A percentile compares a stretch with the other conserved stretches of the same genome.
phyloP scores from a whole-genome alignment of 2,113 vertebrate species.

The Saguinus midas region DNA sequence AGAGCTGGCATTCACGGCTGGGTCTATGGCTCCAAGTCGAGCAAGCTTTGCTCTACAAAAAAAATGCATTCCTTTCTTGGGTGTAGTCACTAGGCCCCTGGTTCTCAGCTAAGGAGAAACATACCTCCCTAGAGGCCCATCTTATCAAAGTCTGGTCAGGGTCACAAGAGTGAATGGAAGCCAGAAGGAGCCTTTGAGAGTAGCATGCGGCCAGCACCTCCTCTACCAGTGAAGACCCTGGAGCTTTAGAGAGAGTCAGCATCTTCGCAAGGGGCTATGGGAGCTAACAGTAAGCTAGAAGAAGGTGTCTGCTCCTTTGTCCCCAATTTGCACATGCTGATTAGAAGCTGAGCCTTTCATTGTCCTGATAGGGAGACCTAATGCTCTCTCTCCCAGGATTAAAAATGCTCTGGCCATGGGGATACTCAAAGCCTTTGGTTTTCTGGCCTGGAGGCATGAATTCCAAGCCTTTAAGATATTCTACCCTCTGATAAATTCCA shows the following conservation, averaged over 20 bases:
- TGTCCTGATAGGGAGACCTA: background rate
- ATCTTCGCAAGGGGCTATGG: background rate
- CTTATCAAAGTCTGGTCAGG: background rate
- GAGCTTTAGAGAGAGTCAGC: background rate
- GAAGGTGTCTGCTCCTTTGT: background rate
- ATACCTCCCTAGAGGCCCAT: background rate
- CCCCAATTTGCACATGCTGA: background rate
- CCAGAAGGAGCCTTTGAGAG: background rate
- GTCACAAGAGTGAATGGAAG: background rate
- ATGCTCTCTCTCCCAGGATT: background rate
- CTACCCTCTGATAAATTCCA: background rate
- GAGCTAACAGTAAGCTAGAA: background rate
- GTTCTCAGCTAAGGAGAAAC: background rate
- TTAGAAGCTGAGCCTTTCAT: background rate
- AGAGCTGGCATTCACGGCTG: background rate
- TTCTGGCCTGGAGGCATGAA: background rate
- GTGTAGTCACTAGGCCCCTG: background rate
- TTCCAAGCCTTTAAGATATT: background rate
- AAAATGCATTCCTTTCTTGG: background rate
- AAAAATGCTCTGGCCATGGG: background rate
- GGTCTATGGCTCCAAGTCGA: too few species aligned
- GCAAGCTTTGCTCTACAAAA: background rate
- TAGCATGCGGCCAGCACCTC: background rate
- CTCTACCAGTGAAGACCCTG: background rate
- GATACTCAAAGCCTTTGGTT: background rate